Evolutionary conservation across 2,113 vertebrate genomes (phyloP), one percentile per base, ranked within the genome.

Genomic region (Sturnus vulgaris): DNA sequence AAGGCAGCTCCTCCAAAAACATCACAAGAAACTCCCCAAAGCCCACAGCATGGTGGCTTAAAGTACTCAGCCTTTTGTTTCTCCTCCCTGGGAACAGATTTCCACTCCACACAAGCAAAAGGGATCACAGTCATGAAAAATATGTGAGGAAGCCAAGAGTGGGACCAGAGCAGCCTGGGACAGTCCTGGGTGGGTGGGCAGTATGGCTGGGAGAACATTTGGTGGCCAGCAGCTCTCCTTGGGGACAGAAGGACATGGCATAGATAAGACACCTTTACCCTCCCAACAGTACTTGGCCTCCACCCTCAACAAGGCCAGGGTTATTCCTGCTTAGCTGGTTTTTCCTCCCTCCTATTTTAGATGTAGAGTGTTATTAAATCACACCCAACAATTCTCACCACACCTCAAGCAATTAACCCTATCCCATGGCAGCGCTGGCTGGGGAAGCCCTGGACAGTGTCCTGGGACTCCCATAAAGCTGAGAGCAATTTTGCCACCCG

Each of bases 351-450:
- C 40, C 13, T 75, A 0, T 64, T 73, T 59, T n/a, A 56, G 59
- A 59, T 55, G 42, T 30, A 37, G 31, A 53, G 27, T 11, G 10
- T 86, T 90, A 75, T 56, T 78, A 78, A 94, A 44, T 75, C 80
- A 90, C 53, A 81, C 49, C 72, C 40, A 78, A 56, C 69, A 68
- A 52, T 76, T 95, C n/a, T 76, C 49, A 88, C 37, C 76, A 86
- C 76, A 42, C 76, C 88, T 90, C 35, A 37, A 53, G 76, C n/a
- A 66, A 90, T 96, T 88, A 93, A 93, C 56, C 72, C 59, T 8
- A 3, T 77, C 59, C 40, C 1, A 20, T 18, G 33, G 50, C 53
- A 46, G 53, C 0, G 0, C 44, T 77, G 80, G 7, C 72, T 81
- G 40, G 44, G 77, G 57, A 81, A 86, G 40, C 49, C 31, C 56